Evolutionary conservation across 1,140 invertebrate genomes (phyloP).

Genomic region (Eurytemora carolleeae): DNA sequence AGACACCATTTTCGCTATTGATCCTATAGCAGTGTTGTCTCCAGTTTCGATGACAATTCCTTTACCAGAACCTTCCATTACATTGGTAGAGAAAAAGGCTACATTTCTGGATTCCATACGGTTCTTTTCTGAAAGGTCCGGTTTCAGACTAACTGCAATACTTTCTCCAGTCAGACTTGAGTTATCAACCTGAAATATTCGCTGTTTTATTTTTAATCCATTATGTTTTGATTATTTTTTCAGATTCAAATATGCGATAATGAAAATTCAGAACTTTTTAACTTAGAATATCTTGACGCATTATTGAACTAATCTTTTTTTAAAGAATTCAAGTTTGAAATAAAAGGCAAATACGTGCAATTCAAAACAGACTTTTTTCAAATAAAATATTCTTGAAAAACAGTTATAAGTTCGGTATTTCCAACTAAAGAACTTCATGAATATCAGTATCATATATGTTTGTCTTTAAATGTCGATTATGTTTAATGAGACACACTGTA

Average conservation of each 20-base stretch:
- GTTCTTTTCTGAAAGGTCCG: conserved; percentile 41
- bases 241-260: conserved; percentile 84
- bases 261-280: conserved; percentile 73
- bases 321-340: too few relatives aligned
- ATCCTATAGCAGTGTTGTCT: conserved; percentile 62
- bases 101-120: conserved; percentile 47
- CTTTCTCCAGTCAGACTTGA: conserved; percentile 55
- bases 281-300: conserved; percentile 64
- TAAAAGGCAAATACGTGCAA: too few relatives aligned
- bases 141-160: conserved; percentile 36
- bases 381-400: too few relatives aligned
- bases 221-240: conserved; percentile 86
- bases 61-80: conserved; percentile 39
- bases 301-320: too few relatives aligned
- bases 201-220: conserved; percentile 67
- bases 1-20: conserved; percentile 57
- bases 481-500: too few relatives aligned
- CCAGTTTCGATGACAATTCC: conserved; percentile 61
- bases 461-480: too few relatives aligned
- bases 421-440: too few relatives aligned
- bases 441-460: too few relatives aligned
- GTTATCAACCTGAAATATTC: conserved; percentile 61
- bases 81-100: conserved; percentile 48
- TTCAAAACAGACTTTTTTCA: too few relatives aligned
- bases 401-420: too few relatives aligned